Base-by-base conservation (phyloP, 1,140 invertebrate genomes). In the Camponotus vicinus region DNA sequence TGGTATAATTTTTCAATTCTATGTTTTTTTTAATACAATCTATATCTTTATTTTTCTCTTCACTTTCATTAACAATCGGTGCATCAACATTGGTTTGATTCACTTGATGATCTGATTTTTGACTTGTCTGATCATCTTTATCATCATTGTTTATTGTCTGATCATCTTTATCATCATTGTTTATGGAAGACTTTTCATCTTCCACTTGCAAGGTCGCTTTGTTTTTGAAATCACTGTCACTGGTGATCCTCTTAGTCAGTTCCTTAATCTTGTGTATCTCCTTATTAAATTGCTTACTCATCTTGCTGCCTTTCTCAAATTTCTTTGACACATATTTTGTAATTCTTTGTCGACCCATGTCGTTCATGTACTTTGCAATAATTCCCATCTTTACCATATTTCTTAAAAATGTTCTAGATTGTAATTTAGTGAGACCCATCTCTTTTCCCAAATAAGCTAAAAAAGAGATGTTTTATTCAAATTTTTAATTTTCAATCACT, bases 291-390 rank as follows among this genome's bases (percentile, higher is more conserved):
- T 95, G 93, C 89, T 94, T 93, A 49, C 86, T 95, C 37, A 94
- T 87, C 42, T 88, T 90, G 34, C 92, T 94, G 0, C 70, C 83
- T 34, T 94, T 92, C 71, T 95, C 94, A 49, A 92, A 95, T 77
- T 91, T 94, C 57, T 93, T 93, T 4, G 95, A 94, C 11, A 95
- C 92, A 91, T 94, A 95, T 91, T 94, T 95, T 52, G 93, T 93
- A 55, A 95, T 93, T 52, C 96, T 93, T 86, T 97, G 96, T 42
- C 96, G 92, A 3, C 96, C 96, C 11, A 95, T 91, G 85, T 97
- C 96, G 69, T 95, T 94, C 93, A 96, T 95, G 66, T 96, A 95
- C 15, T 93, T 95, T 11, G 95, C 94, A 42, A 96, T 94, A 45
- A 95, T 91, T 45, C 95, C 93, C 7, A 90, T 85, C 88, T 95